These are phyloP conservation scores for Bombus turneri DNA, from an alignment of 1,140 invertebrate genomes.

Conservation along the genomic window DNA sequence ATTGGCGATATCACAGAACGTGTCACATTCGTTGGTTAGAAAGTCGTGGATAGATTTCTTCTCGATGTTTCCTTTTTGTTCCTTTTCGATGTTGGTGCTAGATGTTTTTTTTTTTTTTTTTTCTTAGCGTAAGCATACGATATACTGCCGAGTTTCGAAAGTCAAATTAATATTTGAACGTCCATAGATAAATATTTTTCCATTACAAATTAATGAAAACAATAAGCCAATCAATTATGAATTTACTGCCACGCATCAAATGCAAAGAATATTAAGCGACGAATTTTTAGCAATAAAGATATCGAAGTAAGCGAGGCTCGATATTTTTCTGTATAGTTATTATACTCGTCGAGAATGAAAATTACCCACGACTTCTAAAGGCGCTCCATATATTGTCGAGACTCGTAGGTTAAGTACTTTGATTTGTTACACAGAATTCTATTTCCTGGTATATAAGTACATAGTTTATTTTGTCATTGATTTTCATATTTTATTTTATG, in stretches of 20 bases:
- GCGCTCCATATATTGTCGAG: not conserved
- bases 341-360: constrained; percentile 1
- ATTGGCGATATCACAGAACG: not conserved
- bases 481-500: constrained; percentile 61
- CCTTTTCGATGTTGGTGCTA: too few species aligned
- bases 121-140: not conserved
- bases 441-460: constrained; percentile 7
- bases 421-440: constrained; percentile 41
- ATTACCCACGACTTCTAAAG: constrained; percentile 3
- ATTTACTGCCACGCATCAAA: not conserved
- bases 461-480: constrained; percentile 56
- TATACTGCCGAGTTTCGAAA: not conserved
- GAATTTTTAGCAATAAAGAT: not conserved
- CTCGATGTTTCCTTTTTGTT: not conserved
- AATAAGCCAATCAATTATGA: not conserved
- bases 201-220: too few species aligned
- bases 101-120: not conserved
- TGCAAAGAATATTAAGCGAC: too few species aligned
- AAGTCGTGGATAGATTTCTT: constrained; percentile 39
- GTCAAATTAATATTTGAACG: not conserved
- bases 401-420: constrained; percentile 29
- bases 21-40: not conserved
- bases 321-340: not conserved
- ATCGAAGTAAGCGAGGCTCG: too few species aligned
- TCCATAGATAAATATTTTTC: not conserved